Evolutionary conservation across 1,140 invertebrate species (phyloP).

Genomic region (Drosophila truncata): DNA sequence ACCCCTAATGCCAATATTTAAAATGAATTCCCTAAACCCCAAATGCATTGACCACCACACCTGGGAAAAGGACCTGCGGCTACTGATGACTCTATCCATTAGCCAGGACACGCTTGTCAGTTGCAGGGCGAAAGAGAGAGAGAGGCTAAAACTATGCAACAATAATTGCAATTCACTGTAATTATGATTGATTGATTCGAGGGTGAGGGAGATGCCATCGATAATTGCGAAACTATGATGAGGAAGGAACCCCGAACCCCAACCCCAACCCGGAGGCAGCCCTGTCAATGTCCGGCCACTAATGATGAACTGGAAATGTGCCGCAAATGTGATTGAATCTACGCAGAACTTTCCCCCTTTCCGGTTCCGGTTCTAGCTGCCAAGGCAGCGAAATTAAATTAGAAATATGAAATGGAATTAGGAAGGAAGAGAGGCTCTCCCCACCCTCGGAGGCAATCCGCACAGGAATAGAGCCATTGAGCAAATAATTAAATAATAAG

Average conservation of each 20-base stretch:
- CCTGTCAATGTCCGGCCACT: conserved; percentile 75
- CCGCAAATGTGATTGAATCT: conserved; percentile 52
- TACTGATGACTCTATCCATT: conserved; percentile 39
- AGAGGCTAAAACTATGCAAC: conserved; percentile 78
- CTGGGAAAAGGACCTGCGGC: conserved; percentile 6
- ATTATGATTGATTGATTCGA: conserved; percentile 81
- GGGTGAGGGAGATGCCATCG: not conserved
- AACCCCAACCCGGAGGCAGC: not conserved
- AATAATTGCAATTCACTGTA: conserved; percentile 82
- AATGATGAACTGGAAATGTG: conserved; percentile 81
- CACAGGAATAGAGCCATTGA: conserved; percentile 67
- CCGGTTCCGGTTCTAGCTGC: conserved; percentile 48
- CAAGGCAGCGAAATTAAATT: conserved; percentile 73
- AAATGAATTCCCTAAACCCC: not conserved
- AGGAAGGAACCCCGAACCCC: conserved; percentile 5
- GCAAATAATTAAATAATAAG: conserved; percentile 83
- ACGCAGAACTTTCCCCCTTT: not conserved
- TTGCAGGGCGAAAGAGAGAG: too few species aligned
- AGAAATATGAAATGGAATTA: conserved; percentile 41
- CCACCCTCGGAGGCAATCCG: conserved; percentile 26
- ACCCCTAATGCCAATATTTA: not conserved
- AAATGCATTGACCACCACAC: conserved; percentile 15
- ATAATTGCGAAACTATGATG: conserved; percentile 75
- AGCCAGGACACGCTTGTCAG: conserved; percentile 44
- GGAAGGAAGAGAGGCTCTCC: not conserved